phyloP scores from a whole-genome alignment of 2,113 vertebrate species.

The Peromyscus leucopus region DNA sequence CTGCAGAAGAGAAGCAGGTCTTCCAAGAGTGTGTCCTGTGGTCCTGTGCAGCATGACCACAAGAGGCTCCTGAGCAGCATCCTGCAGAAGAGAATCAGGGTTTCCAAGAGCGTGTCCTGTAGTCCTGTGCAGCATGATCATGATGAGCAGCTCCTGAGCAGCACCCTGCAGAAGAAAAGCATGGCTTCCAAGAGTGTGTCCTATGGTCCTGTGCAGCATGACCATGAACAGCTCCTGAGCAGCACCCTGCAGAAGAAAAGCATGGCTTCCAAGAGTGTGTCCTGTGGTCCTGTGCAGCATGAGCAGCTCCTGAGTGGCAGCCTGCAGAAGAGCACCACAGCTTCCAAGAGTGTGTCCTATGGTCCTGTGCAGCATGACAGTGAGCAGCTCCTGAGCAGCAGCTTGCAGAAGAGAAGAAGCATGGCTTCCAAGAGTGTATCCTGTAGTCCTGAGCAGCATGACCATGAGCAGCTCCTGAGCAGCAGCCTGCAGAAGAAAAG shows the following conservation, averaged over 20 bases:
- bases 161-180: background rate
- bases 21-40: too few species aligned
- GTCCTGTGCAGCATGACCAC: too few species aligned
- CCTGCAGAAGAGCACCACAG: background rate
- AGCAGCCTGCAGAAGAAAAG: background rate
- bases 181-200: too few species aligned
- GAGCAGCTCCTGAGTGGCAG: background rate
- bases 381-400: background rate
- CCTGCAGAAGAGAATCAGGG: background rate
- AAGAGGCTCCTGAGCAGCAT: background rate
- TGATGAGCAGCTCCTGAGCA: too few species aligned
- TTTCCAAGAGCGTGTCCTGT: too few species aligned
- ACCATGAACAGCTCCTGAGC: rapidly evolving
- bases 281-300: background rate
- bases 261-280: too few species aligned
- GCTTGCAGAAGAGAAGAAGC: background rate
- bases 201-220: background rate
- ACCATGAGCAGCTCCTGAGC: rapidly evolving
- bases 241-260: background rate
- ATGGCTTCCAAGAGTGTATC: rapidly evolving
- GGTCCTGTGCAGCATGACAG: rapidly evolving
- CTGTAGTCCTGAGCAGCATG: background rate
- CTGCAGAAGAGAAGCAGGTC: background rate
- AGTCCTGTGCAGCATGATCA: rapidly evolving
- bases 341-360: too few species aligned